These are phyloP conservation scores for Cantharis flavilabris DNA, from an alignment of 2,888 invertebrate genomes.

Conservation along the genomic window DNA sequence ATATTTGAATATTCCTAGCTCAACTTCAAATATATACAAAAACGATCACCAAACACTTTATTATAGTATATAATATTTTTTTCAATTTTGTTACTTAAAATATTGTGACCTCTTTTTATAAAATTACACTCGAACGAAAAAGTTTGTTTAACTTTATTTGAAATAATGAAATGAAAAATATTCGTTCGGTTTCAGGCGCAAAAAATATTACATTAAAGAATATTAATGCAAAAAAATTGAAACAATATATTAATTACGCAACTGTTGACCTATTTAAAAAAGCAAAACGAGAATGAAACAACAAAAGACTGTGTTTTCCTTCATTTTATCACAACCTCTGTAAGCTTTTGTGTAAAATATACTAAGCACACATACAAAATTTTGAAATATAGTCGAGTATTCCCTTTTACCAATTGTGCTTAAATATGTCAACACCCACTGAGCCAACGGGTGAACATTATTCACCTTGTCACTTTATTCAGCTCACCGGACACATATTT, in stretches of 20 bases:
- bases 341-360: conserved; percentile 13
- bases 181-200: not conserved
- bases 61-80: not conserved
- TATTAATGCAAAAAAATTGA: not conserved
- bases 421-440: conserved; percentile 29
- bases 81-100: not conserved
- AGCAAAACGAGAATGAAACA: not conserved
- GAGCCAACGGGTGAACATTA: conserved; percentile 31
- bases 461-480: conserved; percentile 32
- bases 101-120: not conserved
- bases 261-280: not conserved
- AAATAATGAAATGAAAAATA: not conserved
- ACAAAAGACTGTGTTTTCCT: not conserved
- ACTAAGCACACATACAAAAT: conserved; percentile 15
- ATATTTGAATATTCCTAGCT: conserved; percentile 3
- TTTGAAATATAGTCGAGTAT: conserved; percentile 17
- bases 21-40: not conserved
- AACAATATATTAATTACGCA: not conserved
- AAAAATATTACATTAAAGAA: not conserved
- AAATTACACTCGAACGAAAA: not conserved
- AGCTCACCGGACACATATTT: conserved; percentile 32
- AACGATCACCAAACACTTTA: not conserved
- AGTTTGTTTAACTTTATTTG: not conserved
- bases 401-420: conserved; percentile 26
- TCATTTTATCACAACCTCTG: not conserved